phyloP scores from a whole-genome alignment of 1,140 invertebrate species.

The Meloidogyne hapla region DNA sequence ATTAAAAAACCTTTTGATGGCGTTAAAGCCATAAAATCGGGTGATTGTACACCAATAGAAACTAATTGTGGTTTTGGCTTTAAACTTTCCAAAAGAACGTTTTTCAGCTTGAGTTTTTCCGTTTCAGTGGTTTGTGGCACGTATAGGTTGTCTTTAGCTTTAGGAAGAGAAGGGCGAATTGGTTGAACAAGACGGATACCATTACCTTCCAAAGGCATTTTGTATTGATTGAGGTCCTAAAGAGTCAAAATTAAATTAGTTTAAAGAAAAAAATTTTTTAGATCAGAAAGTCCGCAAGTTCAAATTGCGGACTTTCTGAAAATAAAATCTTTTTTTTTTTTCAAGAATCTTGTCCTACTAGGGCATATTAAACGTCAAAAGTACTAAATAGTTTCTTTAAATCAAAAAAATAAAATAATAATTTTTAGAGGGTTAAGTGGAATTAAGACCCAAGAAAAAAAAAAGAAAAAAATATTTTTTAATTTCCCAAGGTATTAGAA shows the following conservation, averaged over 20 bases:
- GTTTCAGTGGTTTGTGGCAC: not conserved
- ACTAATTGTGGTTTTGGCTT: conserved; percentile 6
- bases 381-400: too few relatives aligned
- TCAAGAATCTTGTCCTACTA: too few relatives aligned
- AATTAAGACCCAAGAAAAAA: too few relatives aligned
- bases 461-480: too few relatives aligned
- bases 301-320: too few relatives aligned
- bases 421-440: too few relatives aligned
- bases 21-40: conserved; percentile 1
- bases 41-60: conserved; percentile 20
- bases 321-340: too few relatives aligned
- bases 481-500: too few relatives aligned
- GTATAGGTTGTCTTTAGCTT: not conserved
- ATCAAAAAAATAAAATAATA: too few relatives aligned
- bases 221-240: not conserved
- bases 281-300: not conserved
- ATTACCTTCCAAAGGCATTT: not conserved
- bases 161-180: not conserved
- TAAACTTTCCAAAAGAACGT: not conserved
- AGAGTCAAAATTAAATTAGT: not conserved
- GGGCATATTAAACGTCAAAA: too few relatives aligned
- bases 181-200: not conserved
- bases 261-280: conserved; percentile 8
- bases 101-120: not conserved
- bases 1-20: too few relatives aligned